Conservation (phyloP, 2,888 invertebrate species). For the Petrophora chlorosata region DNA sequence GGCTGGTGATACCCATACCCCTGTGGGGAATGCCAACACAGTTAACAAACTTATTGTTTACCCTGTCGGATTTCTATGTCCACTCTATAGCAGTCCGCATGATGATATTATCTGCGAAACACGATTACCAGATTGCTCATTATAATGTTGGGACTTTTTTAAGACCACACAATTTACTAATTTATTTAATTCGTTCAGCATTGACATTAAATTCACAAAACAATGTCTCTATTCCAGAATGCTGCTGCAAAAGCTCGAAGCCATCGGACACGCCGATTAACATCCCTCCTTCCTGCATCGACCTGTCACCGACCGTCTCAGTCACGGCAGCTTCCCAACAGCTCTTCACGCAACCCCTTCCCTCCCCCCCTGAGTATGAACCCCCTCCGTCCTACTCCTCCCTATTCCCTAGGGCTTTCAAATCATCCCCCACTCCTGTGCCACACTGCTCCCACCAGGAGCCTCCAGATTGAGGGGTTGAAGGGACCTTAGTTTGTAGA, state of each 20-base stretch:
- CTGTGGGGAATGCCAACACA: too few relatives aligned
- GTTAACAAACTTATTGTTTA: too few relatives aligned
- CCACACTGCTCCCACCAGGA: slow-evolving; percentile 78
- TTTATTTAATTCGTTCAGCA: too few relatives aligned
- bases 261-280: slow-evolving; percentile 72
- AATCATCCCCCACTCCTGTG: slow-evolving; percentile 71
- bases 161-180: too few relatives aligned
- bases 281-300: slow-evolving; percentile 77
- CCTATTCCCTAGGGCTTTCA: slow-evolving; percentile 84
- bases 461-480: slow-evolving; percentile 68
- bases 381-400: slow-evolving; percentile 86
- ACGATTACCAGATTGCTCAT: too few relatives aligned
- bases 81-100: too few relatives aligned
- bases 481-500: slow-evolving; percentile 35
- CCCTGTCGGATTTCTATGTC: too few relatives aligned
- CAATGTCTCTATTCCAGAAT: slow-evolving; percentile 65
- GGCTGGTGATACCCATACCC: too few relatives aligned
- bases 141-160: too few relatives aligned
- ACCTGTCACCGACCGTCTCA: slow-evolving; percentile 73
- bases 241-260: slow-evolving; percentile 78
- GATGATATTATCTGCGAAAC: too few relatives aligned
- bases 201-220: too few relatives aligned
- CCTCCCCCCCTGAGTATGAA: slow-evolving; percentile 86
- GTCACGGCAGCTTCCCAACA: slow-evolving; percentile 70
- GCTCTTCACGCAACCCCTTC: slow-evolving; percentile 64